Base-by-base conservation (phyloP, 1,140 invertebrate species). In the Adelges cooleyi region DNA sequence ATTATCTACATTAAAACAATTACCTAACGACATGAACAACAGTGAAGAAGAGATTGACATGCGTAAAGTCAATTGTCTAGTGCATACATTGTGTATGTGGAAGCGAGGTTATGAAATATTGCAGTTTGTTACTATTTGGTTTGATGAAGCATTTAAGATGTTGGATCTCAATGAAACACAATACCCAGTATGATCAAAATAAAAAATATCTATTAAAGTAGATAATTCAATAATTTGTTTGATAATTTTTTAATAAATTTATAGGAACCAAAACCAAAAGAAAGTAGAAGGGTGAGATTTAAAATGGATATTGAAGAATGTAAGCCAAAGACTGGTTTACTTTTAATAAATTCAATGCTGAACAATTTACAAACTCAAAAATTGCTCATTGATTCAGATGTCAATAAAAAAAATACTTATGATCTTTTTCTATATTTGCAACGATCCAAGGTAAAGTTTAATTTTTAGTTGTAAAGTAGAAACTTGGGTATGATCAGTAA, bases 71-170 rank as follows among this genome's bases (percentile, higher is more conserved):
- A 22, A 33, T 33, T 48, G 42, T 15, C 6, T 62, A 8, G 42
- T 62, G 20, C 15, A 48, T 27, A 33, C 56, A 15, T 62, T 62
- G 42, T 62, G 56, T 20, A 62, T 46, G 42, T 62, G 56, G 56
- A 62, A 48, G 22, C 38, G 56, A 48, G 56, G 56, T 18, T 48
- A 48, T 62, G 56, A 62, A 15, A 62, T 62, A 48, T 42, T 62
- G 22, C 42, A 62, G 22, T 62, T 62, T 33, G 56, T 62, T 2
- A 48, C 27, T 48, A 23, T 62, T 46, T 62, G 56, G 56, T 62
- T 62, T 62, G 42, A 62, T 48, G 56, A 48, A 48, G 42, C 56
- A 8, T 62, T 62, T 10, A 62, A 48, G 18, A 62, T 42, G 18
- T 8, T 48, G 44, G 44, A 62, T 29, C 42, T 62, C 10, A 62